phyloP scores from a whole-genome alignment of 1,140 invertebrate species.

The Drosophila parabipectinata region DNA sequence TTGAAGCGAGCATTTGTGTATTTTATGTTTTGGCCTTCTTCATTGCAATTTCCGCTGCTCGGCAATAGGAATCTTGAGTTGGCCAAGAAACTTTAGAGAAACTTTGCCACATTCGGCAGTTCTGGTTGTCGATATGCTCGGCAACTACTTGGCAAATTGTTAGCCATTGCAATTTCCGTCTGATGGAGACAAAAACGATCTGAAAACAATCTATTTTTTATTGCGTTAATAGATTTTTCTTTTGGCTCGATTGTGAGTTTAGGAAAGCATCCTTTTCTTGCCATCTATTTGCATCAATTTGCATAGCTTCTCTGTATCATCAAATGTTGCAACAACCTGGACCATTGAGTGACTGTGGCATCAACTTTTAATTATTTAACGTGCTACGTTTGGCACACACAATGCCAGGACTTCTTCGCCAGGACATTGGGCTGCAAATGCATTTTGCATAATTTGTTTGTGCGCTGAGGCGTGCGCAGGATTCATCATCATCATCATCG shows the following conservation, averaged over 20 bases:
- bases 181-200: constrained; percentile 52
- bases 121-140: constrained; percentile 56
- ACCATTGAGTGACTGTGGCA: constrained; percentile 33
- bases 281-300: not conserved
- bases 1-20: constrained; percentile 31
- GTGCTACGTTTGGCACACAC: constrained; percentile 48
- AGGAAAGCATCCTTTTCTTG: no score
- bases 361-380: constrained; percentile 75
- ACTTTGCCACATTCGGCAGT: constrained; percentile 46
- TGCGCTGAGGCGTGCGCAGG: constrained; percentile 61
- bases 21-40: constrained; percentile 39
- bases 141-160: constrained; percentile 75
- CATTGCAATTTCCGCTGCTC: constrained; percentile 63
- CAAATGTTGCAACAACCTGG: not conserved
- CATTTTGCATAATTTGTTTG: constrained; percentile 79
- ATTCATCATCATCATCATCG: constrained; percentile 39
- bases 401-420: constrained; percentile 23
- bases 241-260: not conserved
- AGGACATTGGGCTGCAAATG: constrained; percentile 52
- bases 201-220: constrained; percentile 58
- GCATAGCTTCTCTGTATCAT: not conserved
- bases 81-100: constrained; percentile 39
- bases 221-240: constrained; percentile 37
- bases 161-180: constrained; percentile 70
- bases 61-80: constrained; percentile 32